These are phyloP conservation scores for Sterrhoptilus dennistouni DNA, from an alignment of 2,113 vertebrate genomes.

Conservation along the genomic window DNA sequence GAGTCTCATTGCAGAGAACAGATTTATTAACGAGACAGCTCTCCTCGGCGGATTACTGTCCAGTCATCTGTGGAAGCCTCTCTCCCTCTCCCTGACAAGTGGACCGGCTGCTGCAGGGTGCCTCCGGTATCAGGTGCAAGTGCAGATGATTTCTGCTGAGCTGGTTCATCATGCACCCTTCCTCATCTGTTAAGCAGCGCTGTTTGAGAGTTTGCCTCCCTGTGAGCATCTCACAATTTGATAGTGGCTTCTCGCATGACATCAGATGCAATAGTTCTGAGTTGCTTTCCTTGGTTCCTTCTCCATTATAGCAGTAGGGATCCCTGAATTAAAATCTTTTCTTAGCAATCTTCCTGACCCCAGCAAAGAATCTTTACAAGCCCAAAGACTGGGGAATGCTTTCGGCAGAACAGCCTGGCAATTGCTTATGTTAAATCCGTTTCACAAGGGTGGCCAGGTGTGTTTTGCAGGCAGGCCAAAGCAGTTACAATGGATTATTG, in stretches of 20 bases:
- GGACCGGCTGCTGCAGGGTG: neutral
- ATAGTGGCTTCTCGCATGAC: neutral
- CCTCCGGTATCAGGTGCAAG: conserved; percentile 24
- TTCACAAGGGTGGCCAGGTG: neutral
- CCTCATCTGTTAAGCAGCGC: neutral
- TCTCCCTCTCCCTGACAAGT: neutral
- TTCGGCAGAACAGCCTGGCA: neutral
- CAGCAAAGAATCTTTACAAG: neutral
- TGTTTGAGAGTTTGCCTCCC: neutral
- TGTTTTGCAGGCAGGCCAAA: neutral
- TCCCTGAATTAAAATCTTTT: neutral
- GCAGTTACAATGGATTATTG: neutral
- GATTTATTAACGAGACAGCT: neutral
- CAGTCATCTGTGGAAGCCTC: conserved; percentile 20
- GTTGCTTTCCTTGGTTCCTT: neutral
- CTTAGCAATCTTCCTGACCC: neutral
- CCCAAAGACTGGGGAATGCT: neutral
- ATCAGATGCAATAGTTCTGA: rapidly evolving
- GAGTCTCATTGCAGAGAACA: conserved; percentile 2
- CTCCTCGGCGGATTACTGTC: neutral
- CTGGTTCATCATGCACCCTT: neutral
- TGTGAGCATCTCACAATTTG: neutral
- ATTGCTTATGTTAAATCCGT: neutral
- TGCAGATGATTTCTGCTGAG: conserved; percentile 14
- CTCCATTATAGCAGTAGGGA: neutral